These are phyloP conservation scores for Monopterus albus DNA, from an alignment of 2,113 vertebrate species.

Conservation along the genomic window DNA sequence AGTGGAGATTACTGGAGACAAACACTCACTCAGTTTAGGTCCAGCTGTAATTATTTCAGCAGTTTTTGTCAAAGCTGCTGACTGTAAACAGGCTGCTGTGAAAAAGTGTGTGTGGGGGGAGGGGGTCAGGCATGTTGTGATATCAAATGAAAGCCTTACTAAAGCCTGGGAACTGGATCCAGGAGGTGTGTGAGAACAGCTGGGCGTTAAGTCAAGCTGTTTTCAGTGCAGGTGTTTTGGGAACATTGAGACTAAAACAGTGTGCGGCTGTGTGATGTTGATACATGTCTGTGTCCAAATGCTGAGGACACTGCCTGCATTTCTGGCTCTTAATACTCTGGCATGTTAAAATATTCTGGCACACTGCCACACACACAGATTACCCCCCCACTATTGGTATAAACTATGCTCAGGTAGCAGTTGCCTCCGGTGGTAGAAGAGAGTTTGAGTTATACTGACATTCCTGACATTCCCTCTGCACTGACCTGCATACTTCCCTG, in stretches of 20 bases:
- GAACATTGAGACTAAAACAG: slow-evolving; percentile 15
- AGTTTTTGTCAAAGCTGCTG: slow-evolving; percentile 77
- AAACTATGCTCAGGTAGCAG: slow-evolving; percentile 61
- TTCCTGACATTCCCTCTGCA: slow-evolving; percentile 79
- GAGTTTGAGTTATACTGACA: slow-evolving; percentile 77
- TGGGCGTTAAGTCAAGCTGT: slow-evolving; percentile 39
- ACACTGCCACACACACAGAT: not conserved
- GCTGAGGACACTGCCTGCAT: not conserved
- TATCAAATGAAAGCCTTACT: slow-evolving; percentile 78
- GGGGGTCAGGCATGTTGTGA: slow-evolving; percentile 73
- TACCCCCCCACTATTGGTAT: slow-evolving; percentile 21
- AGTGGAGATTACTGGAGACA: slow-evolving; percentile 69
- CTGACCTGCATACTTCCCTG: slow-evolving; percentile 79
- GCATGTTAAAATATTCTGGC: not conserved
- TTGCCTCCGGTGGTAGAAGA: slow-evolving; percentile 48
- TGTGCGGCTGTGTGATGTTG: not conserved
- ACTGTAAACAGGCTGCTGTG: slow-evolving; percentile 77
- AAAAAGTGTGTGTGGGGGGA: slow-evolving; percentile 60
- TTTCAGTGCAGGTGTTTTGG: slow-evolving; percentile 61
- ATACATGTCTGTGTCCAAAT: slow-evolving; percentile 1
- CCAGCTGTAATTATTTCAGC: slow-evolving; percentile 80
- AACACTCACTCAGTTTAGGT: slow-evolving; percentile 64
- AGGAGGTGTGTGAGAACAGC: slow-evolving; percentile 69
- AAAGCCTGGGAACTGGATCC: slow-evolving; percentile 76
- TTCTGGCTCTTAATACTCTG: not conserved